Conservation (phyloP, 2,797 vertebrate species). For the Threskiornis aethiopicus region DNA sequence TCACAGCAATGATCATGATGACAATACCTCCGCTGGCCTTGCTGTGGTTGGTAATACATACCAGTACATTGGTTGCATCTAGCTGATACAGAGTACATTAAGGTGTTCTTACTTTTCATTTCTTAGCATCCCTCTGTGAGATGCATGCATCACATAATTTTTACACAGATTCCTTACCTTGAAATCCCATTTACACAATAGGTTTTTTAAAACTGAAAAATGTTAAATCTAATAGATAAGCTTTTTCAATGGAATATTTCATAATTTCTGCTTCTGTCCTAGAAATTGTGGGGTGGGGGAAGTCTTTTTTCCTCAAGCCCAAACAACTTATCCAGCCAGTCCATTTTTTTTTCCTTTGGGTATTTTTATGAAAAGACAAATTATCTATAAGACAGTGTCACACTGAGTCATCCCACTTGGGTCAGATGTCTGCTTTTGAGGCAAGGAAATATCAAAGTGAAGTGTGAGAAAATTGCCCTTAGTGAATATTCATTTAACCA, state of each 20-base stretch:
- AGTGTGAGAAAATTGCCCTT: neutral
- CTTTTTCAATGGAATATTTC: neutral
- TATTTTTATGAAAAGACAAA: neutral
- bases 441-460: slow-evolving; percentile 2
- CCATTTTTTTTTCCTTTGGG: neutral
- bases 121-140: neutral
- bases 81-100: neutral
- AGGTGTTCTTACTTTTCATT: neutral
- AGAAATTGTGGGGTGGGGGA: neutral
- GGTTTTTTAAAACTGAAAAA: neutral
- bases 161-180: neutral
- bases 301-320: neutral
- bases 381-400: neutral
- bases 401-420: neutral
- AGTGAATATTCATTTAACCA: neutral
- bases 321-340: neutral
- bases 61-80: neutral
- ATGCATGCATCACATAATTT: neutral
- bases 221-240: neutral
- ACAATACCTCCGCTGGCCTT: neutral
- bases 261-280: neutral
- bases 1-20: neutral
- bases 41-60: neutral
- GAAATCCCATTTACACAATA: neutral
- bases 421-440: neutral